Evolutionary conservation across 1,140 invertebrate species (phyloP), one percentile per base, ranked within the genome.

Genomic region (Acromyrmex charruanus): DNA sequence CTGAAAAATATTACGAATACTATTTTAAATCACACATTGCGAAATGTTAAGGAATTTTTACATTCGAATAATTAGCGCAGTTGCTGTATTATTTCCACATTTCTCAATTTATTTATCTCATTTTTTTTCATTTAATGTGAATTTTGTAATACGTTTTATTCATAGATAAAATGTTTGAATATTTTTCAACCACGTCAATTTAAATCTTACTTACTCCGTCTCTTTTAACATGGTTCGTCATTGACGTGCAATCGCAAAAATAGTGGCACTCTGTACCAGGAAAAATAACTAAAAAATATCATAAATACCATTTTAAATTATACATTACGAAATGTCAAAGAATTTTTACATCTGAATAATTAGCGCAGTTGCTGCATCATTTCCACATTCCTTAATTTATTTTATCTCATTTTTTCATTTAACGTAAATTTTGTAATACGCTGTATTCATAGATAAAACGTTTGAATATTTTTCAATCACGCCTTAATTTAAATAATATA

Each of bases 321-420:
- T 16, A 25, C n/a, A 18, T 63, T 74, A 5, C 21, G 16, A 66
- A 63, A 77, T 28, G 25, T n/a, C 28, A 25, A 14, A 4, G 39
- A 77, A 77, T 28, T 31, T 44, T 65, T 77, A n/a, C 4, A 28
- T n/a, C 16, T 61, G 21, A 35, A 63, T 77, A 63, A 77, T 63
- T 44, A 28, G 14, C 21, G 4, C 3, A n/a, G 25, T 75, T 6
- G 3, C 14, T 25, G 35, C 28, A 35, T 75, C 39, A 25, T 59
- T 69, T 35, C 1, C 6, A 25, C 53, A 75, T 75, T 59, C 3
- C n/a, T 39, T 18, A 44, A 75, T 75, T 75, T 59, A 59, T 65
- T 49, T 66, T 9, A 49, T 16, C 4, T 39, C 5, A 44, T 79
- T 49, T 79, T 14, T 51, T 51, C 49, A 2, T 14, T 5, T 31